Percentiles rank a stretch among this genome's conserved stretches.
Conservation (phyloP, 2,888 invertebrate genomes). For the Cheilosia variabilis region DNA sequence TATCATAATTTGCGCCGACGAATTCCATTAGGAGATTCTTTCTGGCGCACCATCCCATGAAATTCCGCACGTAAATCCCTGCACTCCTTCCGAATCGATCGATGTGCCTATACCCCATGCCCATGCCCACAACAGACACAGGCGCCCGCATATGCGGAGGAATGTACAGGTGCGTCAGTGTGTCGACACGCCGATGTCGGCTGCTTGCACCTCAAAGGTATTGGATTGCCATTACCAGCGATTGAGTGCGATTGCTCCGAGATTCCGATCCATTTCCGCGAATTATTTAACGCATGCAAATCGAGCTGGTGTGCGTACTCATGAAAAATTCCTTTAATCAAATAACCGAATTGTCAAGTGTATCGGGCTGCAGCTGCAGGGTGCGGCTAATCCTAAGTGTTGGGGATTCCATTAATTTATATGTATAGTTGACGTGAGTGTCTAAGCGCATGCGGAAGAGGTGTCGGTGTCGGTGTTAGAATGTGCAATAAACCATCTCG, state of each 20-base stretch:
- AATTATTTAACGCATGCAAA: conserved; percentile 72
- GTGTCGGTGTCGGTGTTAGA: conserved; percentile 72
- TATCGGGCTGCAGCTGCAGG: conserved; percentile 3
- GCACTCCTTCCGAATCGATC: conserved; percentile 67
- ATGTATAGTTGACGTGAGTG: conserved; percentile 55
- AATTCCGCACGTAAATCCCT: conserved; percentile 66
- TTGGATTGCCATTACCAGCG: conserved; percentile 71
- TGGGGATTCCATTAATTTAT: conserved; percentile 73
- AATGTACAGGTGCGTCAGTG: conserved; percentile 72
- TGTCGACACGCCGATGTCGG: conserved; percentile 39
- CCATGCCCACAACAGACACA: background rate
- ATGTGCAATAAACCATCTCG: conserved; percentile 69
- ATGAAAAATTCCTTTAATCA: conserved; percentile 74
- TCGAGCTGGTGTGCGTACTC: conserved; percentile 67
- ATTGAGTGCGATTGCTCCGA: conserved; percentile 66
- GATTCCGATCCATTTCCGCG: conserved; percentile 73
- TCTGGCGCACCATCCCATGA: conserved; percentile 63
- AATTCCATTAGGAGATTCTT: conserved; percentile 69
- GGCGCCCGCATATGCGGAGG: conserved; percentile 9
- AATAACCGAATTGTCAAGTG: conserved; percentile 61
- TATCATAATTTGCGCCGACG: conserved; percentile 71
- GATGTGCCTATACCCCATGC: background rate
- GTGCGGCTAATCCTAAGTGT: conserved; percentile 74
- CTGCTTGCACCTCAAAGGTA: conserved; percentile 68
- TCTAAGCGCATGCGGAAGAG: conserved; percentile 49